Evolutionary conservation across 2,888 invertebrate genomes (phyloP), one percentile per base, ranked within the genome.

Genomic region (Eutolmus rufibarbis): DNA sequence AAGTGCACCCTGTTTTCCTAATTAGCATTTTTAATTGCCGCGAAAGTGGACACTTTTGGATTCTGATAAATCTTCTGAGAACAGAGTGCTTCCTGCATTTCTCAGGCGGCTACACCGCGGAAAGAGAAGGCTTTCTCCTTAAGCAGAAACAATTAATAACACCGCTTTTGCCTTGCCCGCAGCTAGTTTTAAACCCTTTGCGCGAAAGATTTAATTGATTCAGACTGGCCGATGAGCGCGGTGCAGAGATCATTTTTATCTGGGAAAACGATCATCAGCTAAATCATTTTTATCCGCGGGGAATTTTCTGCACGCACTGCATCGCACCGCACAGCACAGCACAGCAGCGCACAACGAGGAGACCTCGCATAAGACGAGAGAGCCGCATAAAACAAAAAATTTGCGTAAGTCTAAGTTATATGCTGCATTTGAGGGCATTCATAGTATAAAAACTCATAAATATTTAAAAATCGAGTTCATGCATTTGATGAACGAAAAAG

Each of bases 401-500:
- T 66, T 66, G 66, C 66, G 66, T 66, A 66, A 66, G 28, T 66
- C 66, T 66, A 28, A 46, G 8, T 8, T 56, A 5, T 56, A 56
- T 16, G 5, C 5, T 66, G 66, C 66, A 19, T 40, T 40, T 77
- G 31, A 40, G 40, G 77, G 77, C 77, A 77, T n/a, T n/a, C n/a
- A n/a, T n/a, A n/a, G n/a, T 5, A 40, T 16, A 77, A 77, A 77
- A 77, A 19, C 77, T 77, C 77, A 77, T 77, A 77, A 77, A 77
- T 77, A 77, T 77, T 37, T 77, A 77, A 77, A 77, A 77, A 77
- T 77, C 66, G 37, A 31, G 77, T 34, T 77, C 77, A 77, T 66
- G 77, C 23, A 77, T 40, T 40, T 77, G 40, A n/a, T 77, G 37
- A 77, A 76, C 31, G 31, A 76, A 19, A 19, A 66, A 23, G 28